phyloP scores from a whole-genome alignment of 1,140 invertebrate genomes.

The Lordiphosa clarofinis region DNA sequence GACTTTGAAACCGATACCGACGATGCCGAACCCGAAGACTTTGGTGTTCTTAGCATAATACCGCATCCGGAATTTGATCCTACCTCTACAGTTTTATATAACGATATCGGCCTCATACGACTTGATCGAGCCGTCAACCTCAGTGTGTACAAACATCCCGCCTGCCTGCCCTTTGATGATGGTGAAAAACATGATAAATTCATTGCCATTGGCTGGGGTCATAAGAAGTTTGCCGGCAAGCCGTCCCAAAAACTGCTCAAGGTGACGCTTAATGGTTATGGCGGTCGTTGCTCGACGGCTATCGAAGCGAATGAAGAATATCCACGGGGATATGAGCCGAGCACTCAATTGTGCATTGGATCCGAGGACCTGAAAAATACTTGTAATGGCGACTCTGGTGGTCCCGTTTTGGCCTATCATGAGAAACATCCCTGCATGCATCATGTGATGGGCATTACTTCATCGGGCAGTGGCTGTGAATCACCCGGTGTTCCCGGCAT shows the following conservation, averaged over 20 bases:
- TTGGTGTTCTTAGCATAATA: constrained; percentile 30
- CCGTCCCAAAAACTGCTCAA: constrained; percentile 80
- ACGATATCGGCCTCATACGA: constrained; percentile 67
- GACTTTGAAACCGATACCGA: constrained; percentile 58
- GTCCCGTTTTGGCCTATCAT: constrained; percentile 63
- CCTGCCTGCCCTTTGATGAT: constrained; percentile 62
- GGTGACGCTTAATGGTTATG: constrained; percentile 77
- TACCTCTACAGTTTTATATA: constrained; percentile 29
- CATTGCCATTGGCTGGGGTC: constrained; percentile 69
- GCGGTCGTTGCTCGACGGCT: constrained; percentile 6
- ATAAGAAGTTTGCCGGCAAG: constrained; percentile 29
- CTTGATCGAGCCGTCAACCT: constrained; percentile 58
- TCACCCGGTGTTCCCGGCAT: constrained; percentile 44
- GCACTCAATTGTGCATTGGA: constrained; percentile 86
- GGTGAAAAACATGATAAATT: constrained; percentile 39
- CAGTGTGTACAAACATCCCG: constrained; percentile 63
- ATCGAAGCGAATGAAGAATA: constrained; percentile 41
- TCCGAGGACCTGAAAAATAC: constrained; percentile 80
- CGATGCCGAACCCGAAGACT: constrained; percentile 68
- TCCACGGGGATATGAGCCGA: constrained; percentile 79
- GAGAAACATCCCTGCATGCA: constrained; percentile 55
- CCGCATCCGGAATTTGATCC: constrained; percentile 43
- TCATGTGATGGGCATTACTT: constrained; percentile 66
- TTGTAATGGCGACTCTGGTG: constrained; percentile 78
- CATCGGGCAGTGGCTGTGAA: constrained; percentile 53